Conservation (phyloP, 2,797 vertebrate species). For the Poecilia velifera region DNA sequence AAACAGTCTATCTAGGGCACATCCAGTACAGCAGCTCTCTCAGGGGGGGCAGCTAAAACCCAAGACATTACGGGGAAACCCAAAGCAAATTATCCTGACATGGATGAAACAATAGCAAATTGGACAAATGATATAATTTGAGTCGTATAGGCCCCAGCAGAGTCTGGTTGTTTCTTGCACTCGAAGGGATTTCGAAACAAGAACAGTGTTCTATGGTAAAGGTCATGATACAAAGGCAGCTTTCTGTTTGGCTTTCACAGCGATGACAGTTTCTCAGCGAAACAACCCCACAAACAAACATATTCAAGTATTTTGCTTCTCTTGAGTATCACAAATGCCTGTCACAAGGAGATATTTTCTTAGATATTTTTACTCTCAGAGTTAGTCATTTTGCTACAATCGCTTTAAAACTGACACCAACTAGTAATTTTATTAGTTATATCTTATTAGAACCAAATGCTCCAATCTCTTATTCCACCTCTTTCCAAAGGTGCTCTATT, state of each 20-base stretch:
- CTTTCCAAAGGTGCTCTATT: background rate
- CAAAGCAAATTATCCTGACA: conserved; percentile 88
- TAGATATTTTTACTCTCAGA: conserved; percentile 45
- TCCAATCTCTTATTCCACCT: background rate
- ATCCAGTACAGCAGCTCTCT: conserved; percentile 77
- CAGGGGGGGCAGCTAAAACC: conserved; percentile 77
- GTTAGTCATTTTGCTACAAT: conserved; percentile 86
- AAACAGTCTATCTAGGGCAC: conserved; percentile 87
- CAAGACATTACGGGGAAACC: conserved; percentile 83
- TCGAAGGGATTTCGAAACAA: conserved; percentile 83
- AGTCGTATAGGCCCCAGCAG: conserved; percentile 83
- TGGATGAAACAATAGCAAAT: conserved; percentile 89
- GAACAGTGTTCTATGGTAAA: conserved; percentile 84
- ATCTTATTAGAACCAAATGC: background rate
- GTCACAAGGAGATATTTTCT: conserved; percentile 64
- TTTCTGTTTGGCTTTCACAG: conserved; percentile 54
- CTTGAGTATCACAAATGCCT: conserved; percentile 67
- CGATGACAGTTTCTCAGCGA: conserved; percentile 35
- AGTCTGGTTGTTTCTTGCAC: conserved; percentile 75
- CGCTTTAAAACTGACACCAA: conserved; percentile 60
- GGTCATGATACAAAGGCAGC: conserved; percentile 79
- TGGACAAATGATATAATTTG: conserved; percentile 89
- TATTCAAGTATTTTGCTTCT: conserved; percentile 78
- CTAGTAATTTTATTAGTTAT: background rate
- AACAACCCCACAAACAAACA: conserved; percentile 64